Percentiles rank a stretch among this genome's conserved stretches.
phyloP scores from a whole-genome alignment of 1,140 invertebrate species.

The Eulimnadia texana region DNA sequence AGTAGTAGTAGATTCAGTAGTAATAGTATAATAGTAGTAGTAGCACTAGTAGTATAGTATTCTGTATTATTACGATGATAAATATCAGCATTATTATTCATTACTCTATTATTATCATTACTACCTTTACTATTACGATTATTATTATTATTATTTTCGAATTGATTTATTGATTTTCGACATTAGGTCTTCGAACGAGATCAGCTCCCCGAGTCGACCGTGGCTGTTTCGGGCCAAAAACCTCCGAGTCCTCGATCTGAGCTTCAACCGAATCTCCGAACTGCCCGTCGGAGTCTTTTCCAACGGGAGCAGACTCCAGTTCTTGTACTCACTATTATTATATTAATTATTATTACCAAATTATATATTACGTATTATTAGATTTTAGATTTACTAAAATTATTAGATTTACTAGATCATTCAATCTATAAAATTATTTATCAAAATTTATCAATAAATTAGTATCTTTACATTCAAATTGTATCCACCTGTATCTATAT shows the following conservation, averaged over 20 bases:
- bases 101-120: not conserved
- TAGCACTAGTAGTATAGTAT: too few relatives aligned
- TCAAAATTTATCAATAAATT: too few relatives aligned
- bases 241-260: conserved; percentile 29
- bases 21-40: too few relatives aligned
- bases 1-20: too few relatives aligned
- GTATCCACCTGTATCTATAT: too few relatives aligned
- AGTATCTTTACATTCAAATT: too few relatives aligned
- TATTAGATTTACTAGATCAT: too few relatives aligned
- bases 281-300: conserved; percentile 25
- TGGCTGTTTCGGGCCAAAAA: conserved; percentile 30
- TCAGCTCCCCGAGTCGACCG: conserved; percentile 36
- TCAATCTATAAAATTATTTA: too few relatives aligned
- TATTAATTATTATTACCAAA: conserved; percentile 23
- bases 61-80: too few relatives aligned
- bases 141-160: not conserved
- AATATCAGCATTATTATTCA: not conserved
- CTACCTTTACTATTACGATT: not conserved
- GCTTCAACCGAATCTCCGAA: conserved; percentile 25
- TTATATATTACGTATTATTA: conserved; percentile 10
- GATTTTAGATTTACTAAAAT: too few relatives aligned
- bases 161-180: conserved; percentile 18
- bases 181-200: conserved; percentile 44
- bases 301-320: conserved; percentile 20
- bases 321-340: conserved; percentile 25